Evolutionary conservation across 2,113 vertebrate species (phyloP).

Genomic region (Anolis sagrei): DNA sequence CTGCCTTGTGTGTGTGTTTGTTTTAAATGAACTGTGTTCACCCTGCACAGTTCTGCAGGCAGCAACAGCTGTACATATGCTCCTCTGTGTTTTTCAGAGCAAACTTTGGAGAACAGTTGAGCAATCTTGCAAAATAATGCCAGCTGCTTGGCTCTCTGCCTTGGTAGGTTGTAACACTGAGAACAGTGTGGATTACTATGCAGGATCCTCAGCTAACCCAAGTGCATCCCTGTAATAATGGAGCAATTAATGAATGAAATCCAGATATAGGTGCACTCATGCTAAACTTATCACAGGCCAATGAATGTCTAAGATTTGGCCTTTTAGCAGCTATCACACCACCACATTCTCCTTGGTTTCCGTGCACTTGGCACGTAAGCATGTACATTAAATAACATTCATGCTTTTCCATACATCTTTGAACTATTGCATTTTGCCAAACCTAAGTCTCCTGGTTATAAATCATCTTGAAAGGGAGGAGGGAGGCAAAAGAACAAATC

Average conservation of each 20-base stretch:
- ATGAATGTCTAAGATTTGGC: not conserved
- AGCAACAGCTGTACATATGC: conserved; percentile 38
- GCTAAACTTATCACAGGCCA: not conserved
- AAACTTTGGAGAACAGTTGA: conserved; percentile 43
- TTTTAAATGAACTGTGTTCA: conserved; percentile 1
- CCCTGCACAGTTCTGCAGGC: not conserved
- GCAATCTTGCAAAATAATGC: conserved; percentile 33
- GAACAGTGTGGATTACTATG: conserved; percentile 8
- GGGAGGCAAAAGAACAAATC: not conserved
- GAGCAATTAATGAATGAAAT: conserved; percentile 6
- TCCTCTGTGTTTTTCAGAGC: not conserved
- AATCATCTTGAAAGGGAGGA: not conserved
- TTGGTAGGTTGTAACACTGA: conserved; percentile 45
- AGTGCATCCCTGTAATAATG: not conserved
- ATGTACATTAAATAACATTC: fast-evolving
- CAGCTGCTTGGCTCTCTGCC: conserved; percentile 47
- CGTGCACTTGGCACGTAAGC: not conserved
- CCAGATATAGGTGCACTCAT: not conserved
- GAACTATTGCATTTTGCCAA: not conserved
- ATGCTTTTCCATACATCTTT: not conserved
- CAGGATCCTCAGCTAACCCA: not conserved
- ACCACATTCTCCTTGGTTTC: not conserved
- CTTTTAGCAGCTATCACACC: not conserved
- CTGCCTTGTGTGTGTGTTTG: conserved; percentile 4
- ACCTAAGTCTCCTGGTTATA: not conserved